These are phyloP conservation scores for Plutomurus gul DNA, from an alignment of 1,140 invertebrate genomes.

Conservation along the genomic window DNA sequence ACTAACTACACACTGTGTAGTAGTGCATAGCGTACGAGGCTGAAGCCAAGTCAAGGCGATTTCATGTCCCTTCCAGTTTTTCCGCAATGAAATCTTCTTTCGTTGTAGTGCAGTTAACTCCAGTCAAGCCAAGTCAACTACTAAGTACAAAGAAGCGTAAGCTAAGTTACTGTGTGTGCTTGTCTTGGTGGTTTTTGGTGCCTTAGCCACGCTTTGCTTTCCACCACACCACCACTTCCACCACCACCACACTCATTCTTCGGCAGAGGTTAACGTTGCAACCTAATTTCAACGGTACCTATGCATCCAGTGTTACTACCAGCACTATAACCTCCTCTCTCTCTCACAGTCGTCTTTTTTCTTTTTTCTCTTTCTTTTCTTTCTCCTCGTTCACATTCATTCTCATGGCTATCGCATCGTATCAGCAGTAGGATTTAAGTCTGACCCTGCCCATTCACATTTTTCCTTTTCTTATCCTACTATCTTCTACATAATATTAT, in stretches of 20 bases:
- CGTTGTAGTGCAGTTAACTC: background rate
- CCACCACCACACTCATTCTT: too few relatives aligned
- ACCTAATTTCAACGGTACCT: too few relatives aligned
- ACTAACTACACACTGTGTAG: background rate
- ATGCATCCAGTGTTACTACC: too few relatives aligned
- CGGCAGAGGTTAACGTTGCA: too few relatives aligned
- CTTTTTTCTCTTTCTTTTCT: background rate
- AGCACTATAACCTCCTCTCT: background rate
- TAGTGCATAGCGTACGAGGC: background rate
- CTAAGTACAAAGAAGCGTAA: background rate
- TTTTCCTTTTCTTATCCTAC: background rate
- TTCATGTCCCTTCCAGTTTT: slow-evolving; percentile 23
- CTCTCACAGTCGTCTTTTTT: background rate
- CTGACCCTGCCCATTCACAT: background rate
- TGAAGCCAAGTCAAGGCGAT: slow-evolving; percentile 32
- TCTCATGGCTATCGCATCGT: background rate
- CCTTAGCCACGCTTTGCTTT: too few relatives aligned
- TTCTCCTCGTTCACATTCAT: background rate
- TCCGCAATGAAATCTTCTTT: slow-evolving; percentile 31
- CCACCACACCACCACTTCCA: too few relatives aligned
- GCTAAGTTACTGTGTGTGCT: slow-evolving; percentile 9
- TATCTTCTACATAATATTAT: background rate
- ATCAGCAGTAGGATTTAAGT: background rate
- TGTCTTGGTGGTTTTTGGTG: background rate
- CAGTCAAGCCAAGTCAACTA: background rate